Base-by-base conservation (phyloP, 2,888 invertebrate species). In the Phlogophora meticulosa region DNA sequence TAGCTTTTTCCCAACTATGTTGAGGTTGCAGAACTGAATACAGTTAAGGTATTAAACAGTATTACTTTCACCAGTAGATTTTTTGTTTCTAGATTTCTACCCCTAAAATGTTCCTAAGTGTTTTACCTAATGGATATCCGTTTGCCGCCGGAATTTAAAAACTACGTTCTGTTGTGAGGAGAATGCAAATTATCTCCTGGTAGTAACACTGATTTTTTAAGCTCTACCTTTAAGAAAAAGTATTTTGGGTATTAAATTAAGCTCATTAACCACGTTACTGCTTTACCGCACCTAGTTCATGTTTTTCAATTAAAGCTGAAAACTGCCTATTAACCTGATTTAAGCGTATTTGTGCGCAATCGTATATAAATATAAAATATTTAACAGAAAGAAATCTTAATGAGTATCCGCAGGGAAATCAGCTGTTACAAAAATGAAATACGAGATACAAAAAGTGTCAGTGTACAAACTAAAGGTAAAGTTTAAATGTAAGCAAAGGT, bases 91-190 rank as follows among this genome's bases (percentile, higher is more conserved):
- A 42, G 36, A 24, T 36, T 42, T 53, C 48, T 58, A 49, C 17
- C 22, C 43, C 51, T 56, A 60, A 66, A 64, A 61, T 64, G 43
- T 56, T 49, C 28, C 40, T 72, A 61, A 75, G 62, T 58, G 62
- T 70, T 63, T 68, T 57, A 58, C 56, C 66, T 80, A 85, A 83
- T 84, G 83, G 80, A 83, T 69, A 82, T 85, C 85, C 83, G 82
- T 73, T 74, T 73, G 65, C 70, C 51, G 67, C 62, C 60, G 46
- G 77, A 78, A 77, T 82, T 79, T 68, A 52, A 71, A 78, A 80
- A 67, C 45, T 52, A 58, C 55, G 32, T 55, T 42, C 32, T 65
- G 11, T 64, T 60, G 56, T 64, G 51, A 62, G 28, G 17, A 11
- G 72, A 71, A 71, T 68, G 7, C 36, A 20, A 69, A 79, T 66